Conservation (phyloP, 2,888 invertebrate species). For the Chloromyia formosa region DNA sequence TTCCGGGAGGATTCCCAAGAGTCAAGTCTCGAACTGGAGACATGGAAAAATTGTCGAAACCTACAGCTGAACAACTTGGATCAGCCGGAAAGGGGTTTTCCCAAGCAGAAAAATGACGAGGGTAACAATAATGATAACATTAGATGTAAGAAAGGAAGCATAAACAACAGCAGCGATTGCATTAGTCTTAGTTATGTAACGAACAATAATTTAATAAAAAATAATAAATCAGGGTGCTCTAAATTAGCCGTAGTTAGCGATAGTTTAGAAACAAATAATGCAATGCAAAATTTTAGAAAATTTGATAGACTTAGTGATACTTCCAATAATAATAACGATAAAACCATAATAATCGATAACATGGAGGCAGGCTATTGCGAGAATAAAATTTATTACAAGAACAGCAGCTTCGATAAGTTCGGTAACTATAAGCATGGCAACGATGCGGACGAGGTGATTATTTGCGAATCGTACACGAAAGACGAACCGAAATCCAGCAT, state of each 20-base stretch:
- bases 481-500: not conserved
- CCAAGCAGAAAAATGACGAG: not conserved
- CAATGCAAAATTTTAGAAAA: slow-evolving; percentile 40
- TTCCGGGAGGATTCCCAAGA: slow-evolving; percentile 33
- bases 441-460: slow-evolving; percentile 47
- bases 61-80: slow-evolving; percentile 41
- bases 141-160: not conserved
- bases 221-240: slow-evolving; percentile 51
- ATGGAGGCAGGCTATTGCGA: slow-evolving; percentile 37
- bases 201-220: slow-evolving; percentile 43
- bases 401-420: slow-evolving; percentile 43
- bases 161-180: slow-evolving; percentile 13
- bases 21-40: slow-evolving; percentile 42
- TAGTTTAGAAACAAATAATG: slow-evolving; percentile 45
- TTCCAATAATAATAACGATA: slow-evolving; percentile 25
- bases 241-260: slow-evolving; percentile 48
- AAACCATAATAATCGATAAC: slow-evolving; percentile 34
- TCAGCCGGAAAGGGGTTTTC: not conserved
- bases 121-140: slow-evolving; percentile 8
- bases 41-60: slow-evolving; percentile 44
- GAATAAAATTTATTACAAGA: slow-evolving; percentile 47
- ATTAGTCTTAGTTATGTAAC: slow-evolving; percentile 31
- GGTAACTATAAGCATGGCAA: slow-evolving; percentile 41
- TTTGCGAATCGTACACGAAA: slow-evolving; percentile 47
- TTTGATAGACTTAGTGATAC: slow-evolving; percentile 31